These are phyloP conservation scores for Drosophila albomicans DNA, from an alignment of 1,140 invertebrate species.

Conservation along the genomic window DNA sequence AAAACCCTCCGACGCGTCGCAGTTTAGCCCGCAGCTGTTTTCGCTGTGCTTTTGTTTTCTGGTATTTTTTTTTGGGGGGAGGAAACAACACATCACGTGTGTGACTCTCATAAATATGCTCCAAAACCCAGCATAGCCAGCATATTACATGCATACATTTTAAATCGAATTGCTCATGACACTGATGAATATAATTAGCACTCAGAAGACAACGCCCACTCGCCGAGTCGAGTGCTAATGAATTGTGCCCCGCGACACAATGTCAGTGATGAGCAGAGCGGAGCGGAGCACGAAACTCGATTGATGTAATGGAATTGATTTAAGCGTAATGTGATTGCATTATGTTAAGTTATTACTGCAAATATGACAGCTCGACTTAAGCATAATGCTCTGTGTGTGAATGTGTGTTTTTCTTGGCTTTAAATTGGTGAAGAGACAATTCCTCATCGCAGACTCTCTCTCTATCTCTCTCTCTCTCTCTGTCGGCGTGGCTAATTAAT, in stretches of 20 bases:
- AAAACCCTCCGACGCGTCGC: neutral
- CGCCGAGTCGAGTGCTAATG: constrained; percentile 67
- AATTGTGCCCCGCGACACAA: constrained; percentile 30
- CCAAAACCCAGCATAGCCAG: neutral
- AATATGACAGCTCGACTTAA: neutral
- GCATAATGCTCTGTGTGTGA: neutral
- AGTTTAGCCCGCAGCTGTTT: constrained; percentile 17
- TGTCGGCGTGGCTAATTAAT: constrained; percentile 38
- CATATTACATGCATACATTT: constrained; percentile 61
- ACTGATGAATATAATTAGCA: constrained; percentile 69
- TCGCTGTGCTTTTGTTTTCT: constrained; percentile 5
- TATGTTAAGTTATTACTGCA: constrained; percentile 27
- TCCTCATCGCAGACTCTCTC: neutral
- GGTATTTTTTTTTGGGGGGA: constrained; percentile 9
- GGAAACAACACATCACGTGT: constrained; percentile 59
- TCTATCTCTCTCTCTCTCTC: neutral
- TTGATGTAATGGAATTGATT: constrained; percentile 54
- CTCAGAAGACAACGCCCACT: constrained; percentile 71
- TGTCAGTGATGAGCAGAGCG: neutral
- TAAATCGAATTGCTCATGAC: constrained; percentile 74
- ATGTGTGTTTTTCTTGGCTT: neutral
- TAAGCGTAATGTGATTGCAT: constrained; percentile 41
- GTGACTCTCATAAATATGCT: constrained; percentile 73
- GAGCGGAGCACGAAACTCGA: constrained; percentile 17
- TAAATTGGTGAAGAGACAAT: neutral